Conservation (phyloP, 2,797 vertebrate genomes). For the Liparis tanakae region DNA sequence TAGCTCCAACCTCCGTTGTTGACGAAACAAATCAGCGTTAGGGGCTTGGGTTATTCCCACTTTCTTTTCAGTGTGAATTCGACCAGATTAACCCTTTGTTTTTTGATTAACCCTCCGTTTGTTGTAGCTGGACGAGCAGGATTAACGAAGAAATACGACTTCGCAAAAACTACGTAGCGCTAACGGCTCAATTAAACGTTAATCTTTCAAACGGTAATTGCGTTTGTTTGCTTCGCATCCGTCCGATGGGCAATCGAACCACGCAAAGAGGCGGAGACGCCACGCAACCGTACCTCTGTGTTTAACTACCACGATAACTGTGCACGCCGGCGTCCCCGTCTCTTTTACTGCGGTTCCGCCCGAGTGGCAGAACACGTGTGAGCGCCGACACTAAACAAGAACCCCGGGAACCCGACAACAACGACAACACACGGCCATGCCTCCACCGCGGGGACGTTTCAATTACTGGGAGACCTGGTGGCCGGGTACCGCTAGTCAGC, state of each 20-base stretch:
- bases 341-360: constrained; percentile 5
- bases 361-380: constrained; percentile 75
- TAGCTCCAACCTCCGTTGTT: constrained; percentile 1
- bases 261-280: neutral
- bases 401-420: constrained; percentile 63
- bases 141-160: neutral
- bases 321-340: constrained; percentile 1
- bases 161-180: neutral
- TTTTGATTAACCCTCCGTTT: constrained; percentile 2
- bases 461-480: constrained; percentile 71
- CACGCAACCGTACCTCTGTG: neutral
- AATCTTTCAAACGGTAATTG: neutral
- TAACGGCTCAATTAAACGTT: constrained; percentile 6
- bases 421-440: constrained; percentile 60
- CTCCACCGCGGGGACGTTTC: constrained; percentile 71
- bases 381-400: constrained; percentile 68
- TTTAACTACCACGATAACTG: constrained; percentile 18
- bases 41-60: neutral
- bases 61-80: constrained; percentile 13
- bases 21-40: constrained; percentile 13
- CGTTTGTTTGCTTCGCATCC: neutral
- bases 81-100: constrained; percentile 4
- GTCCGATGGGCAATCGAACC: neutral
- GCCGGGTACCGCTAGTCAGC: constrained; percentile 67
- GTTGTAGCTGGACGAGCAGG: neutral